Conservation (phyloP, 2,888 invertebrate species). For the Sphinx pinastri region DNA sequence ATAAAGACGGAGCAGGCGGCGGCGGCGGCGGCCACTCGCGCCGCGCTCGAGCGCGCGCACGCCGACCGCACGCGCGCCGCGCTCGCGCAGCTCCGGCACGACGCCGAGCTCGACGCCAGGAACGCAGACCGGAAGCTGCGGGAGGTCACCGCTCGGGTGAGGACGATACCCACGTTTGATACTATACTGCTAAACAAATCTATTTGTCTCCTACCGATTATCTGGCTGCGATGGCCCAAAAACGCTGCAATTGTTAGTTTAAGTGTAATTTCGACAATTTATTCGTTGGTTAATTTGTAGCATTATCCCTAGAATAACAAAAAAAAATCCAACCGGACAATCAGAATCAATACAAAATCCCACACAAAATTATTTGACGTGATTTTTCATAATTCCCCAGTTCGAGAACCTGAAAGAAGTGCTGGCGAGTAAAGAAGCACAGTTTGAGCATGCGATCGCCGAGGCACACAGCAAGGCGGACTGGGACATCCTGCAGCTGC, state of each 20-base stretch:
- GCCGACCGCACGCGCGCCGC: slow-evolving; percentile 69
- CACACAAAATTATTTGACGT: background rate
- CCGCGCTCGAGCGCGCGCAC: slow-evolving; percentile 60
- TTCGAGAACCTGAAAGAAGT: slow-evolving; percentile 86
- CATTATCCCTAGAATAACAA: too few species aligned
- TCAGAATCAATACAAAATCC: too few species aligned
- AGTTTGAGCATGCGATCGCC: slow-evolving; percentile 80
- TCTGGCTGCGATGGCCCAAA: too few species aligned
- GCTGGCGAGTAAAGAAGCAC: slow-evolving; percentile 86
- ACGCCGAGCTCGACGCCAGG: slow-evolving; percentile 59
- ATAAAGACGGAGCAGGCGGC: slow-evolving; percentile 56
- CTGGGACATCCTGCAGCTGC: slow-evolving; percentile 87
- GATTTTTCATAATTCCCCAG: slow-evolving; percentile 62
- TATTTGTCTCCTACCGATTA: too few species aligned
- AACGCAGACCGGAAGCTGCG: slow-evolving; percentile 69
- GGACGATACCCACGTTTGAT: slow-evolving; percentile 30
- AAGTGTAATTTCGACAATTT: too few species aligned
- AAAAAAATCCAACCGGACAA: too few species aligned
- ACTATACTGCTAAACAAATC: background rate
- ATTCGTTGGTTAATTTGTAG: too few species aligned
- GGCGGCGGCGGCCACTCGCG: slow-evolving; percentile 48
- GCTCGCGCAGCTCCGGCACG: slow-evolving; percentile 63
- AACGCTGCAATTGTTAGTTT: too few species aligned
- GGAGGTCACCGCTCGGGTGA: slow-evolving; percentile 66
- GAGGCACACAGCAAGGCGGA: slow-evolving; percentile 87